Evolutionary conservation across 2,888 invertebrate species (phyloP).

Genomic region (Peribatodes rhomboidaria): DNA sequence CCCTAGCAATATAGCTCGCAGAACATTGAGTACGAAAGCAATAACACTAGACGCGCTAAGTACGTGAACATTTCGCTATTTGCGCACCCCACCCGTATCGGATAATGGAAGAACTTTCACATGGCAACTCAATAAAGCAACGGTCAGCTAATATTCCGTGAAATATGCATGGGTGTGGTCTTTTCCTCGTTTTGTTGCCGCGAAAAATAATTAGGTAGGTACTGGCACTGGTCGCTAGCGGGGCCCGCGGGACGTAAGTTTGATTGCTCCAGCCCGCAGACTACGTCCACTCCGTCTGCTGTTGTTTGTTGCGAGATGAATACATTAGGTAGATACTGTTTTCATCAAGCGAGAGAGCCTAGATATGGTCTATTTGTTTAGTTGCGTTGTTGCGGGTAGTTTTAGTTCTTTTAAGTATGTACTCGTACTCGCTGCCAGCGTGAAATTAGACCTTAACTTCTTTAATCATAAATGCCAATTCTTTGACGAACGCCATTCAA

Average conservation of each 20-base stretch:
- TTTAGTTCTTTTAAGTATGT: conserved; percentile 21
- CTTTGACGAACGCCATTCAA: too few species aligned
- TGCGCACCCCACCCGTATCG: conserved; percentile 55
- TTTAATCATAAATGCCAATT: too few species aligned
- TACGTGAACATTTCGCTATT: conserved; percentile 54
- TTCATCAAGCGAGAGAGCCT: conserved; percentile 52
- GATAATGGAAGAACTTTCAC: conserved; percentile 70
- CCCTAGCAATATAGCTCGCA: conserved; percentile 27
- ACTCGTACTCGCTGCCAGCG: conserved; percentile 6
- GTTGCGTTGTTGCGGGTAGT: conserved; percentile 23
- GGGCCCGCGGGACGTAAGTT: conserved; percentile 77
- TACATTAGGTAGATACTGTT: conserved; percentile 71
- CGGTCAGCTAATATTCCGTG: conserved; percentile 75
- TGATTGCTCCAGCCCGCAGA: conserved; percentile 74
- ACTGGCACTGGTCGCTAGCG: conserved; percentile 54
- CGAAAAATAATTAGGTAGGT: conserved; percentile 83
- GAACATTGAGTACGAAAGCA: conserved; percentile 26
- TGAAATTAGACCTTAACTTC: background rate
- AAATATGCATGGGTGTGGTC: conserved; percentile 80
- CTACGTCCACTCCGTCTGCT: conserved; percentile 71
- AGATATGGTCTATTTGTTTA: conserved; percentile 45
- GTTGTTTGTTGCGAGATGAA: conserved; percentile 79
- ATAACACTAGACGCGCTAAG: conserved; percentile 35
- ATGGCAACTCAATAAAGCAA: conserved; percentile 74
- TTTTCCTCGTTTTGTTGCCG: conserved; percentile 70